These are phyloP conservation scores for Eustalomyia histrio DNA, from an alignment of 2,888 invertebrate genomes.

Conservation along the genomic window DNA sequence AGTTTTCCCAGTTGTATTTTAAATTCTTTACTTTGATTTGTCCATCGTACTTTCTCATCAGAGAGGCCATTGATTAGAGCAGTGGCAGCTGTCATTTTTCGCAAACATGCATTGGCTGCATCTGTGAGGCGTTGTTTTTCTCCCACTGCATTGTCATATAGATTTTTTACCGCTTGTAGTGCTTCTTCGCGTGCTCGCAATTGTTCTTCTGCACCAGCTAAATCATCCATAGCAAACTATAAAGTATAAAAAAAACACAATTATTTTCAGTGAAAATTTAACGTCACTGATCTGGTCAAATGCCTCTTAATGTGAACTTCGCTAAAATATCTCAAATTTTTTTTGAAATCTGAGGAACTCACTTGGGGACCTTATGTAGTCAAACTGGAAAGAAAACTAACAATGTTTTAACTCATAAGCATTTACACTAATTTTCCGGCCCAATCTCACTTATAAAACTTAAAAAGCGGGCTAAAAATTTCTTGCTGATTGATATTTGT, in stretches of 20 bases:
- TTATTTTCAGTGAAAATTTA: too few relatives aligned
- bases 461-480: too few relatives aligned
- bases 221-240: constrained; percentile 92
- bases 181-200: constrained; percentile 94
- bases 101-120: constrained; percentile 92
- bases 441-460: too few relatives aligned
- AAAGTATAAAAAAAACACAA: neutral
- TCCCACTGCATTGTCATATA: constrained; percentile 94
- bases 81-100: constrained; percentile 98
- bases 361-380: too few relatives aligned
- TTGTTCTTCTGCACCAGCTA: constrained; percentile 92
- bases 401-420: too few relatives aligned
- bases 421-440: too few relatives aligned
- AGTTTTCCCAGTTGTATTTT: constrained; percentile 91
- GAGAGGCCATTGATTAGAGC: constrained; percentile 96
- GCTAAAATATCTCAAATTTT: too few relatives aligned
- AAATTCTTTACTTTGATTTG: constrained; percentile 95
- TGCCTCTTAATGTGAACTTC: too few relatives aligned
- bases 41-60: constrained; percentile 96
- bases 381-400: too few relatives aligned
- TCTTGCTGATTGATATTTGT: too few relatives aligned
- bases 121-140: constrained; percentile 95
- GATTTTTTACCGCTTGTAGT: constrained; percentile 92
- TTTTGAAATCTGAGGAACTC: too few relatives aligned
- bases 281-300: too few relatives aligned